Base-by-base conservation (phyloP, 2,113 vertebrate genomes). In the Mystacornis crossleyi region DNA sequence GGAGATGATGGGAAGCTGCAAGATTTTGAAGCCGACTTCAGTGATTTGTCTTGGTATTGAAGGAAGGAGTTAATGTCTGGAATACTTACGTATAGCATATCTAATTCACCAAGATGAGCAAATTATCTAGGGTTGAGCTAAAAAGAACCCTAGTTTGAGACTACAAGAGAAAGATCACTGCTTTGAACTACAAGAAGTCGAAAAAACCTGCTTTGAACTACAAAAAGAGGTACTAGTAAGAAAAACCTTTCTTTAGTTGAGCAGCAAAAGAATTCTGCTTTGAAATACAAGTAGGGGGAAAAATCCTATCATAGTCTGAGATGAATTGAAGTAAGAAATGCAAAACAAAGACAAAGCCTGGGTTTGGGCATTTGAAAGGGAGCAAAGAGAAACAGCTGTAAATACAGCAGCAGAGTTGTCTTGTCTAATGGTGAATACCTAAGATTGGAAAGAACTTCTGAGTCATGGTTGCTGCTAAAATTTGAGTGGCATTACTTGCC, bases 121-220 rank as follows among this genome's bases (percentile, higher is more conserved):
- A 94, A 86, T 86, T 96, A 93, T 93, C 88, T 86, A 85, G 74
- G 74, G 50, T 31, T 95, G 86, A 97, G 78, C 81, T 83, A 84
- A 96, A 97, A 94, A 93, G 91, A 92, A 82, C 28, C 60, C 62
- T 95, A 51, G 50, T 57, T 94, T 91, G 89, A 87, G 69, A 95
- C 89, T 95, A 93, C 72, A 96, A 95, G 83, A 95, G 82, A 84
- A 96, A 65, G 87, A 95, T 67, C 79, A 81, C 73, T 90, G 62
- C 96, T 97, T 96, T 97, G 95, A 97, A 97, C 93, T 94, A 79
- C 80, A 95, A 78, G 69, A 97, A 96, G 70, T 88, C 21, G 82
- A 93, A 96, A 91, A 95, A 79, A 17, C 12, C 60, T 82, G 20
- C 95, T 95, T 96, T 97, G 95, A 97, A 97, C 95, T 92, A 77